These are phyloP conservation scores for Syritta pipiens DNA, from an alignment of 2,888 invertebrate genomes.

Conservation along the genomic window DNA sequence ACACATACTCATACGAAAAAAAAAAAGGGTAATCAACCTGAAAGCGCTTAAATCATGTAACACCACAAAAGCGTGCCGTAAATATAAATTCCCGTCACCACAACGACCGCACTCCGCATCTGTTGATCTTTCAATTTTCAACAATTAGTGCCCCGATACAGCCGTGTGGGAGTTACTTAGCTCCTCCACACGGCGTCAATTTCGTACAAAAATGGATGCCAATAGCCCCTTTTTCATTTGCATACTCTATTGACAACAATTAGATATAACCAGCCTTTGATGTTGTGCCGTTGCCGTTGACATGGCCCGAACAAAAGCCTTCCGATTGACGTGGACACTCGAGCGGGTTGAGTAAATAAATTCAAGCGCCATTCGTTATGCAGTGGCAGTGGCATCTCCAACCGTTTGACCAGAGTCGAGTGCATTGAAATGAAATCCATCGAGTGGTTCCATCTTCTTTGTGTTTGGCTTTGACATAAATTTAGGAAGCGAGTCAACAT, in stretches of 20 bases:
- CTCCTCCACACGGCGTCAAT: neutral
- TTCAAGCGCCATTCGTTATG: conserved; percentile 49
- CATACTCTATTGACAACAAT: conserved; percentile 18
- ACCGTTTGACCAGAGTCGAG: neutral
- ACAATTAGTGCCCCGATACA: neutral
- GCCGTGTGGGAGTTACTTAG: conserved; percentile 10
- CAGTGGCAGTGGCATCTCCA: conserved; percentile 46
- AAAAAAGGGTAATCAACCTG: neutral
- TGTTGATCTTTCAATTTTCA: conserved; percentile 30
- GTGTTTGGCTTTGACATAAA: conserved; percentile 10
- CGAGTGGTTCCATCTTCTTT: neutral
- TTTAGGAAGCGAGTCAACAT: conserved; percentile 5
- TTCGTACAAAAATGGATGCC: neutral
- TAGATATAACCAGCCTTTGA: conserved; percentile 22
- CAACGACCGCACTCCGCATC: conserved; percentile 23
- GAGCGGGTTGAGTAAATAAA: conserved; percentile 25
- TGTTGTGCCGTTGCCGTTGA: no score
- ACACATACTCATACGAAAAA: no score
- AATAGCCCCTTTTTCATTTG: no score
- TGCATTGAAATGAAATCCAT: neutral
- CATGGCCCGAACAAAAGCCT: conserved; percentile 10
- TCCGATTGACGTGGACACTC: conserved; percentile 38
- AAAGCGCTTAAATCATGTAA: neutral
- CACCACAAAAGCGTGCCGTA: neutral
- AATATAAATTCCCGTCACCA: neutral